Base-by-base conservation (phyloP, 2,888 invertebrate genomes). In the Erebia ligea region DNA sequence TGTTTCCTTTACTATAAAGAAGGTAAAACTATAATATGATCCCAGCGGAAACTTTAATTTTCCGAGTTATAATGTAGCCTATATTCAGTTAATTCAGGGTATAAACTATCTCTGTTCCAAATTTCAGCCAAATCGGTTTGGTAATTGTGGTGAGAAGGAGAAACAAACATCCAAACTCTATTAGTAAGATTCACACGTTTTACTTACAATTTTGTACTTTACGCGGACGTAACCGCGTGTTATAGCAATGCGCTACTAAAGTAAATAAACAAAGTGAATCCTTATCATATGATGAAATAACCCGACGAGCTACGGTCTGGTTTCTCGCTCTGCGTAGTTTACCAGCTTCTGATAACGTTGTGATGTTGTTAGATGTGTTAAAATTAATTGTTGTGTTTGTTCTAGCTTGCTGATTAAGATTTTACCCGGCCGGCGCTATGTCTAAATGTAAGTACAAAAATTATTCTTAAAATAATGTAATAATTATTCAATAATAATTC, bases 391-490 rank as follows among this genome's bases (percentile, higher is more conserved):
- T 40, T 64, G 40, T 54, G 52, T 72, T 74, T 74, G 72, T 74
- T 74, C 63, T 67, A 70, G 74, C 68, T 67, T 56, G 70, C 70
- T 72, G 74, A 72, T 57, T 68, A 59, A 62, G 68, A 68, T 67
- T 64, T 34, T 65, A 68, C 45, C 66, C 58, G 42, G 65, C 48
- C 56, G 66, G 59, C 70, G 67, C 68, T 45, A 77, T 77, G 77
- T 77, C 75, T 58, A 77, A 77, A 77, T 72, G 77, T 77, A 67
- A 77, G 77, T 75, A 68, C 19, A 42, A 34, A n/a, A n/a, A n/a
- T n/a, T n/a, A n/a, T n/a, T n/a, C n/a, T n/a, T n/a, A n/a, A n/a
- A n/a, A n/a, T n/a, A n/a, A n/a, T n/a, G n/a, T n/a, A n/a, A n/a
- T n/a, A 40, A 10, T 63, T n/a, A 15, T 25, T 50, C 25, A 1